A percentile compares a stretch with the other conserved stretches of the same genome.
Conservation (phyloP, 2,113 vertebrate species). For the Hylia prasina region DNA sequence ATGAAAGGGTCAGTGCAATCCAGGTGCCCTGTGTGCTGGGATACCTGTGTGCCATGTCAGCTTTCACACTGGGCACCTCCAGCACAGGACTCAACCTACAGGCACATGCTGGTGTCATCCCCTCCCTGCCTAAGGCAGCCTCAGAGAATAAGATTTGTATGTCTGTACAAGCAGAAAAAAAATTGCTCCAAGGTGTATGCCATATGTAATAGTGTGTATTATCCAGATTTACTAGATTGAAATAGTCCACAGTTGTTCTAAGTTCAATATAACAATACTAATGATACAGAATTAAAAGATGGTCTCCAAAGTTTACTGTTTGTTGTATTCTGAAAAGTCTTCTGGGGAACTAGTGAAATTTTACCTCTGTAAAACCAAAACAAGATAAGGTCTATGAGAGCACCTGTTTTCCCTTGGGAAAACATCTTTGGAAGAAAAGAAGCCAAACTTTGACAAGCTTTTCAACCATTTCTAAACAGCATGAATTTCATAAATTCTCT, state of each 20-base stretch:
- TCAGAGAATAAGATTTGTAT: not conserved
- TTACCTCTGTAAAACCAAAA: not conserved
- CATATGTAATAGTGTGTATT: not conserved
- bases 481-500: not conserved
- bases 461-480: not conserved
- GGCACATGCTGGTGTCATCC: no score
- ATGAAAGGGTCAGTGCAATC: not conserved
- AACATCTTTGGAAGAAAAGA: not conserved
- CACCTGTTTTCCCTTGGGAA: not conserved
- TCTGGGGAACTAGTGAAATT: not conserved
- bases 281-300: not conserved
- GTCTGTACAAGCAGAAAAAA: not conserved
- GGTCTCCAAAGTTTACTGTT: not conserved
- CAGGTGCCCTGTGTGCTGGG: not conserved
- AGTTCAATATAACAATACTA: not conserved
- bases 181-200: not conserved
- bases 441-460: not conserved
- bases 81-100: not conserved
- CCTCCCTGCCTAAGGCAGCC: not conserved
- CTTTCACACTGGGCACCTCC: not conserved
- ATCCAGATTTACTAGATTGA: not conserved
- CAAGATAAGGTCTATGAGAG: not conserved
- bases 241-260: not conserved
- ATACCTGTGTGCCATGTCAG: accelerated
- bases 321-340: not conserved